Evolutionary conservation across 1,140 invertebrate genomes (phyloP).

Genomic region (Akabosia matsudoensis): DNA sequence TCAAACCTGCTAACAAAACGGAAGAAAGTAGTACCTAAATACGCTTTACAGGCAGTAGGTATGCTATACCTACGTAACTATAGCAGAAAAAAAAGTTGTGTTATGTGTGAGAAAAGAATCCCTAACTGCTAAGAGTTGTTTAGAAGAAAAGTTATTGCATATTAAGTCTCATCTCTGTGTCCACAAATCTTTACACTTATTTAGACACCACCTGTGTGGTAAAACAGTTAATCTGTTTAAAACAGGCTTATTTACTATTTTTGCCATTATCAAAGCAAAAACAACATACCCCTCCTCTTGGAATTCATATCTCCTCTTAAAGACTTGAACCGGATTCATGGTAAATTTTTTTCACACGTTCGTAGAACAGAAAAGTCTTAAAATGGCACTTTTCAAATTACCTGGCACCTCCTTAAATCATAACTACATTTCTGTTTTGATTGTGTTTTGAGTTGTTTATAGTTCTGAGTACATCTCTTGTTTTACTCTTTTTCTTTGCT

Average conservation of each 20-base stretch:
- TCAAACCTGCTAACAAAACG: too few relatives aligned
- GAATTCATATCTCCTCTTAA: too few relatives aligned
- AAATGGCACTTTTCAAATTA: constrained; percentile 20
- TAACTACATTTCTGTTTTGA: constrained; percentile 15
- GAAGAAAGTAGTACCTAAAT: too few relatives aligned
- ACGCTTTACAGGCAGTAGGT: too few relatives aligned
- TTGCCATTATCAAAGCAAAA: too few relatives aligned
- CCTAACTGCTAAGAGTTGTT: background rate
- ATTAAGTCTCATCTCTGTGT: background rate
- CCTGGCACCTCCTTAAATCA: constrained; percentile 28
- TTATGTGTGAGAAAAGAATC: too few relatives aligned
- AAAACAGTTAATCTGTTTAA: background rate
- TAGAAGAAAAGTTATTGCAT: background rate
- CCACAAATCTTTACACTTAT: background rate
- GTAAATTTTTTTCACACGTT: constrained; percentile 30
- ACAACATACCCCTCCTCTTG: too few relatives aligned
- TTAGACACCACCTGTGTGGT: constrained; percentile 12
- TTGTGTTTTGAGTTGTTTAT: constrained; percentile 8
- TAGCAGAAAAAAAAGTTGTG: too few relatives aligned
- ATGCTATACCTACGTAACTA: too few relatives aligned
- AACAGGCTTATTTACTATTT: background rate
- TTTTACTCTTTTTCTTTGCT: background rate
- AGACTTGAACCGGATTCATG: constrained; percentile 25
- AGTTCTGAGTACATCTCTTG: background rate
- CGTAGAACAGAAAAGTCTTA: constrained; percentile 15